Evolutionary conservation across 2,113 vertebrate species (phyloP), one percentile per base, ranked within the genome.

Genomic region (Clarias batrachus): DNA sequence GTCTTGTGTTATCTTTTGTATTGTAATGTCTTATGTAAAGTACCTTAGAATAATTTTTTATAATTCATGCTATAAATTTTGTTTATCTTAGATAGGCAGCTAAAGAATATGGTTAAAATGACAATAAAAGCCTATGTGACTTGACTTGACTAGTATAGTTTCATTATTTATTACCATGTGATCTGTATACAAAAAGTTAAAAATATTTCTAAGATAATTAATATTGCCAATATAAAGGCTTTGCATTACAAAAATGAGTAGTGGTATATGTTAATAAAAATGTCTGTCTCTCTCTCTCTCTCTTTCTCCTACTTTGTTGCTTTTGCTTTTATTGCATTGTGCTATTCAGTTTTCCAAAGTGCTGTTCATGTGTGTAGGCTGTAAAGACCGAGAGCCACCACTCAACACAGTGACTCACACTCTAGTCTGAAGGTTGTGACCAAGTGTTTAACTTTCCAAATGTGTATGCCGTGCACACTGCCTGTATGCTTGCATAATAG

Each of bases 331-430:
- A 81, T 81, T n/a, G 56, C 13, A 14, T 13, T 59, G 30, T 74
- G 54, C 30, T 83, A 82, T 82, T 82, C 41, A 54, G 62, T 57
- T 30, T 57, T 4, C 56, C 57, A 62, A 81, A 62, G 57, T 62
- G 57, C 78, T 73, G 52, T 73, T 74, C 54, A 65, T 77, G 21
- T 83, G 81, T 83, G 80, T 82, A 83, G 62, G 80, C 81, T 77
- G 59, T 74, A 81, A 8, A 63, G 62, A 62, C 48, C 73, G 33
- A 79, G 59, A 85, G 66, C 27, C 37, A 57, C 70, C 68, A 85
- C 78, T 88, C 70, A 65, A 73, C 78, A 78, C 60, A 52, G 54
- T 86, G 78, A 86, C 77, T 86, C 85, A 81, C n/a, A 54, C 85
- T 81, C 66, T 62, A 60, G 65, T 81, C 78, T 71, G 54, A 56